phyloP scores from a whole-genome alignment of 1,140 invertebrate genomes.

The Lepidurus couesii region DNA sequence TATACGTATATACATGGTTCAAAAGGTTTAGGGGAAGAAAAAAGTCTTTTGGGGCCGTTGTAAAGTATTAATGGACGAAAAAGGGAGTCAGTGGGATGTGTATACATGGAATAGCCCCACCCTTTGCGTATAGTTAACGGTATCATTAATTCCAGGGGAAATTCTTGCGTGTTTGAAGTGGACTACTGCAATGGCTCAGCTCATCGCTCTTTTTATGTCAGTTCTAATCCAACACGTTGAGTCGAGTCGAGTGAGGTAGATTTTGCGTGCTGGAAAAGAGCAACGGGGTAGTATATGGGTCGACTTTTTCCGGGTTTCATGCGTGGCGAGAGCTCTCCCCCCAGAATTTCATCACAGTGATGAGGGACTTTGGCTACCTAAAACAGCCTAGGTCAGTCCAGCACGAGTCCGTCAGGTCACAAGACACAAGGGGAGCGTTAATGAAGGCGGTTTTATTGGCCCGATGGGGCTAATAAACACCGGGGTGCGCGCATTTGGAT shows the following conservation, averaged over 20 bases:
- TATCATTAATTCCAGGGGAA: background rate
- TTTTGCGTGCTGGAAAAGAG: constrained; percentile 6
- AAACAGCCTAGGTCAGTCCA: background rate
- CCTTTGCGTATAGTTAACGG: constrained; percentile 17
- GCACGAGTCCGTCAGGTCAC: background rate
- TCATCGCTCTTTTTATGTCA: constrained; percentile 10
- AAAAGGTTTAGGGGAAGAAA: background rate
- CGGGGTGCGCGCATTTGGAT: background rate
- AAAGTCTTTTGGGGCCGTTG: background rate
- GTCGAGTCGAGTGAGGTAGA: background rate
- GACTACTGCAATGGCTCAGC: background rate
- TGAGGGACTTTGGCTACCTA: background rate
- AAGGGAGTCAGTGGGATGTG: background rate
- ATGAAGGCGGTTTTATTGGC: background rate
- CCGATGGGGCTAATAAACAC: constrained; percentile 8
- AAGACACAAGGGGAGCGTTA: background rate
- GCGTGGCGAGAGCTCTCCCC: background rate
- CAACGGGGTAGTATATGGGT: background rate
- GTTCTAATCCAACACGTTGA: constrained; percentile 9
- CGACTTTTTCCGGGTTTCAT: background rate
- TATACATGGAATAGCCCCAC: constrained; percentile 5
- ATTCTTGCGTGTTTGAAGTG: constrained; percentile 13
- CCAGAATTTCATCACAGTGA: background rate
- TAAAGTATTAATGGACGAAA: background rate
- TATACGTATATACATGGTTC: background rate